Percentiles rank a stretch among this genome's conserved stretches.
These are phyloP conservation scores for Diarsia dahlii DNA, from an alignment of 2,888 invertebrate genomes.

Conservation along the genomic window DNA sequence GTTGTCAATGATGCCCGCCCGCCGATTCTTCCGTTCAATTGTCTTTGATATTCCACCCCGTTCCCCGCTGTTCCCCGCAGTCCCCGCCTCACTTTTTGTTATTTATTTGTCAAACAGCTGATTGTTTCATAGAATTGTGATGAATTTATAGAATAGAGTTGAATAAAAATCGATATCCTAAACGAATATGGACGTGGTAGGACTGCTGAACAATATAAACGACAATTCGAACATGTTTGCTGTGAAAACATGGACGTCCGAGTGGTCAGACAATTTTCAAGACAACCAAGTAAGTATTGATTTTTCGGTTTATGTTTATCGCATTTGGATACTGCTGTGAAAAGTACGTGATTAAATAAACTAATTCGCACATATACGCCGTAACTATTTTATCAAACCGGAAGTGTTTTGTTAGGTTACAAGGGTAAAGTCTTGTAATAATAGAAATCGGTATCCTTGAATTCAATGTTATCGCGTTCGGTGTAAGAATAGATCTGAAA, in stretches of 20 bases:
- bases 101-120: constrained; percentile 77
- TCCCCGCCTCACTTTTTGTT: constrained; percentile 60
- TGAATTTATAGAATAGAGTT: constrained; percentile 61
- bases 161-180: constrained; percentile 54
- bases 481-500: constrained; percentile 64
- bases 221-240: constrained; percentile 88
- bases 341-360: constrained; percentile 27
- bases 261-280: constrained; percentile 88
- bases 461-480: constrained; percentile 70
- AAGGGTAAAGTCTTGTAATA: constrained; percentile 58
- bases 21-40: constrained; percentile 26
- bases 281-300: constrained; percentile 87
- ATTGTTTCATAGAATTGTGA: constrained; percentile 68
- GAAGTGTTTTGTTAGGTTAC: constrained; percentile 53
- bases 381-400: constrained; percentile 24
- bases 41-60: constrained; percentile 32
- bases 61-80: constrained; percentile 31
- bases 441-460: constrained; percentile 74
- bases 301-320: constrained; percentile 62
- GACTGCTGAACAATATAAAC: constrained; percentile 85
- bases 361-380: neutral
- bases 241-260: constrained; percentile 87
- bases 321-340: constrained; percentile 39
- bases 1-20: neutral
- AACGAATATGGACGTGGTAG: constrained; percentile 86